These are phyloP conservation scores for Muscicapa adusta DNA, from an alignment of 2,113 vertebrate species.

Conservation along the genomic window DNA sequence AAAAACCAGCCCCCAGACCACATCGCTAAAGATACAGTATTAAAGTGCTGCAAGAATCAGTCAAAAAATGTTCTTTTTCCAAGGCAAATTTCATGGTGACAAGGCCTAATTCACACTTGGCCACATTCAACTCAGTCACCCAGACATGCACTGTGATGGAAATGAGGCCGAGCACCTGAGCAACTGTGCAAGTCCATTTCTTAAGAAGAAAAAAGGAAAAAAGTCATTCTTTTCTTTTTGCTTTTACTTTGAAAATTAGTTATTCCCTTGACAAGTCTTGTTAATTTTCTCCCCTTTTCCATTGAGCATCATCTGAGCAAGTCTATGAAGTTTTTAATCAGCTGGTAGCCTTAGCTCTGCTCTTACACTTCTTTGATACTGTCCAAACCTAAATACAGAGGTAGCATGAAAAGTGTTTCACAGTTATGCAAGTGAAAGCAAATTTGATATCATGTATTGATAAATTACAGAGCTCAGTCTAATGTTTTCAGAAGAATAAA, in stretches of 20 bases:
- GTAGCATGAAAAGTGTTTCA: not conserved
- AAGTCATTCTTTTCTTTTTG: not conserved
- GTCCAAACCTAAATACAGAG: not conserved
- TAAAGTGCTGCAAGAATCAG: not conserved
- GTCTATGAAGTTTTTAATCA: not conserved
- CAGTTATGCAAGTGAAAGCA: not conserved
- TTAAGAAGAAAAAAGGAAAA: not conserved
- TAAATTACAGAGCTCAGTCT: not conserved
- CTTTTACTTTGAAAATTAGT: not conserved
- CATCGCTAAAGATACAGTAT: not conserved
- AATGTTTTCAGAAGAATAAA: slow-evolving; percentile 3
- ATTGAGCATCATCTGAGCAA: not conserved
- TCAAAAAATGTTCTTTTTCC: not conserved
- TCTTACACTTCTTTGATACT: not conserved
- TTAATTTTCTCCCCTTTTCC: not conserved
- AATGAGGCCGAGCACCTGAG: not conserved
- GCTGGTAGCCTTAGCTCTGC: not conserved
- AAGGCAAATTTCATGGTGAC: not conserved
- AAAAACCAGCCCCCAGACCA: not conserved
- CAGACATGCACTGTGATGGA: not conserved
- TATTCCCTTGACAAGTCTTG: not conserved
- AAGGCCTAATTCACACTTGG: not conserved
- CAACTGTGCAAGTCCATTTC: not conserved
- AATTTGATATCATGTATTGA: not conserved
- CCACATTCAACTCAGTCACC: not conserved